phyloP scores from a whole-genome alignment of 2,888 invertebrate genomes.

The Ophion obscuratus region DNA sequence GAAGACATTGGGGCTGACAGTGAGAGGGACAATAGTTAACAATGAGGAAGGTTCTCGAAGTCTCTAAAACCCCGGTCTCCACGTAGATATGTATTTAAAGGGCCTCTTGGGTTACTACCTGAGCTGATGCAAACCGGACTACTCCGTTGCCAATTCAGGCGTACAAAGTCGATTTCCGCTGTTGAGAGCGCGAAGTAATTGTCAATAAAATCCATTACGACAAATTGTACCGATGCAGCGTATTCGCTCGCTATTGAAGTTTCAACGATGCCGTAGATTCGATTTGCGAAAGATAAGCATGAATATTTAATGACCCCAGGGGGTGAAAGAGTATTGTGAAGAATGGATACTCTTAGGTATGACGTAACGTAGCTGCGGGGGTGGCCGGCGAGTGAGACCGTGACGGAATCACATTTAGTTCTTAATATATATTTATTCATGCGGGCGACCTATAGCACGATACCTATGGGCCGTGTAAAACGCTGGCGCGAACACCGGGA shows the following conservation, averaged over 20 bases:
- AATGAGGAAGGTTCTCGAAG: no score
- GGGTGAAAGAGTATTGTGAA: background rate
- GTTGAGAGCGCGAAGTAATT: no score
- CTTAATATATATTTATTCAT: constrained; percentile 25
- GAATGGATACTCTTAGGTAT: constrained; percentile 7
- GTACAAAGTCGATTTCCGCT: no score
- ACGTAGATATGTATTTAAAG: no score
- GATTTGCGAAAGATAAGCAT: background rate
- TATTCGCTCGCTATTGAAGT: background rate
- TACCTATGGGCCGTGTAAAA: constrained; percentile 8
- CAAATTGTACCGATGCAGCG: background rate
- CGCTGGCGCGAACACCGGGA: constrained; percentile 72
- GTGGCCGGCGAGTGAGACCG: background rate
- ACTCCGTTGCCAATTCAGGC: no score
- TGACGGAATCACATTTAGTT: constrained; percentile 10
- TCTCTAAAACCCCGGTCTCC: no score
- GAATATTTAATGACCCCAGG: background rate
- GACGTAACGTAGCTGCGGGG: background rate
- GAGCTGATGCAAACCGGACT: no score
- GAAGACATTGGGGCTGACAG: no score
- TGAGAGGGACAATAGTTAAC: no score
- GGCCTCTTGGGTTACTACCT: no score
- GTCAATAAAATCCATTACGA: background rate
- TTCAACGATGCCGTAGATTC: background rate
- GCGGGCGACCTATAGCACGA: background rate